phyloP scores from a whole-genome alignment of 2,797 vertebrate genomes.

The Amblyraja radiata region DNA sequence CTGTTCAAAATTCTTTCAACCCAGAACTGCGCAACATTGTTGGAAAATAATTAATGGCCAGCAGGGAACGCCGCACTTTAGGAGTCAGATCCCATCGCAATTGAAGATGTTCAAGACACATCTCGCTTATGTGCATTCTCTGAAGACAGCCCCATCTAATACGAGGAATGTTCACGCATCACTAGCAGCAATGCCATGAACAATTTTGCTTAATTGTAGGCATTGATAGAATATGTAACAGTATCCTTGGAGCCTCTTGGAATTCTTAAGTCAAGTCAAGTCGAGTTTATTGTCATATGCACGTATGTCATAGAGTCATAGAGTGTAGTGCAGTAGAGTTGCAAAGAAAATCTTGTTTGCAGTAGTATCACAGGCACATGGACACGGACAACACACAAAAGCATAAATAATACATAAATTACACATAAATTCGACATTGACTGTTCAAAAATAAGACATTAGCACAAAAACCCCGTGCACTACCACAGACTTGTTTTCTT shows the following conservation, averaged over 20 bases:
- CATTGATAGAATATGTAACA: neutral
- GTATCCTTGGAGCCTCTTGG: neutral
- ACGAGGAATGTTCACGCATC: neutral
- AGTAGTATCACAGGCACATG: too few species aligned
- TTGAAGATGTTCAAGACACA: neutral
- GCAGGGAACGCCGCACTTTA: neutral
- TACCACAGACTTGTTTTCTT: too few species aligned
- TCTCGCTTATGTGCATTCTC: neutral
- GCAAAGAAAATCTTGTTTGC: too few species aligned
- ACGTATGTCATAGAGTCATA: too few species aligned
- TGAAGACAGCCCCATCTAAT: neutral
- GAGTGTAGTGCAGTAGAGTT: too few species aligned
- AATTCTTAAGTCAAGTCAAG: neutral
- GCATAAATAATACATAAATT: too few species aligned
- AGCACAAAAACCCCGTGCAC: too few species aligned
- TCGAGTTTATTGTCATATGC: too few species aligned
- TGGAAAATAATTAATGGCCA: neutral
- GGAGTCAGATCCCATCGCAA: neutral
- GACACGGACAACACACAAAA: too few species aligned
- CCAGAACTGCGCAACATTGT: neutral
- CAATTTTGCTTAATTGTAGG: neutral
- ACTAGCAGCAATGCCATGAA: neutral
- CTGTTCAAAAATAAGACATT: too few species aligned
- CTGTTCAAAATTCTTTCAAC: neutral
- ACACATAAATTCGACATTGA: too few species aligned